Evolutionary conservation across 2,113 vertebrate species (phyloP).

Genomic region (Anoura caudifer): DNA sequence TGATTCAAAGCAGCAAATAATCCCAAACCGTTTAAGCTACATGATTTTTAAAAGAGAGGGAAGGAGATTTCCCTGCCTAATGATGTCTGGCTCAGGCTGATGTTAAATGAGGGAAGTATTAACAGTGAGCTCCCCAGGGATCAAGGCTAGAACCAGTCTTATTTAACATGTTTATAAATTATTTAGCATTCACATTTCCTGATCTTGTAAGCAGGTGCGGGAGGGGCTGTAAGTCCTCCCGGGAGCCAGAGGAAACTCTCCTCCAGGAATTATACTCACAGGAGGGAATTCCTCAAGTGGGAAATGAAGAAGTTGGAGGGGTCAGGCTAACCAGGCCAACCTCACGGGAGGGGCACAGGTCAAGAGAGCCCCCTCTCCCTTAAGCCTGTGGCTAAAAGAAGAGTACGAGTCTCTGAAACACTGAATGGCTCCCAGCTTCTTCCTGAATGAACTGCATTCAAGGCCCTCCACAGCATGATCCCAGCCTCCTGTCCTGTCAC

Average conservation of each 20-base stretch:
- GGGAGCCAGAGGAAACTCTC: neutral
- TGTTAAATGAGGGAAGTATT: conserved; percentile 71
- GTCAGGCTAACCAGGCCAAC: neutral
- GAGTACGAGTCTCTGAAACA: neutral
- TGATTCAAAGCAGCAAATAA: conserved; percentile 68
- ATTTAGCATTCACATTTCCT: conserved; percentile 65
- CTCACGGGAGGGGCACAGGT: neutral
- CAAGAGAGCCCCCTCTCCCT: neutral
- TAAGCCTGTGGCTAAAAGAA: neutral
- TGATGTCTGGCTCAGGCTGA: conserved; percentile 69
- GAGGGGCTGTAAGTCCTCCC: neutral
- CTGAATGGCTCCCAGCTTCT: neutral
- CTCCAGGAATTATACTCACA: neutral
- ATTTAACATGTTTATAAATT: conserved; percentile 72
- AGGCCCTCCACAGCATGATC: neutral
- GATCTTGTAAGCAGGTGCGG: conserved; percentile 53
- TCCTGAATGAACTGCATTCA: neutral
- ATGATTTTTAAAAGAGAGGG: conserved; percentile 71
- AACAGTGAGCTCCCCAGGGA: conserved; percentile 61
- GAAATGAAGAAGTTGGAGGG: neutral
- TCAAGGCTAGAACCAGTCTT: conserved; percentile 50
- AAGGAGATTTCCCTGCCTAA: conserved; percentile 67
- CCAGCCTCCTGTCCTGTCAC: neutral
- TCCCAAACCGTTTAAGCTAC: conserved; percentile 70
- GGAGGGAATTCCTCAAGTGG: neutral